phyloP scores from a whole-genome alignment of 2,888 invertebrate genomes.

The Acleris laterana region DNA sequence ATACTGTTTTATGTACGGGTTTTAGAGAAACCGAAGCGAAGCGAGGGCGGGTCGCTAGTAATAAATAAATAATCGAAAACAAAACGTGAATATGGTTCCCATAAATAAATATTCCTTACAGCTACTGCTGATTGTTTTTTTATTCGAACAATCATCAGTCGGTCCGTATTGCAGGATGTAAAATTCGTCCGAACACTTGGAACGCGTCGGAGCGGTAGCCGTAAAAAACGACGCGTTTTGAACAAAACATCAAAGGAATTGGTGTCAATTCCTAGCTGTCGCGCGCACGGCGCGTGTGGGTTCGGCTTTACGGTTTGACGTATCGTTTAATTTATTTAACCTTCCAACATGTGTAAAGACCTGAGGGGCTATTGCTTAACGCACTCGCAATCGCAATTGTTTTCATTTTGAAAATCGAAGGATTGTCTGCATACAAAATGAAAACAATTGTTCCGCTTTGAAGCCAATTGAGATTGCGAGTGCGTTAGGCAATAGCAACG shows the following conservation, averaged over 20 bases:
- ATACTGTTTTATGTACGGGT: too few relatives aligned
- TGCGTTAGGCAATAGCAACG: too few relatives aligned
- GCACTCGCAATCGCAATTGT: too few relatives aligned
- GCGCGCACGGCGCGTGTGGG: constrained; percentile 13
- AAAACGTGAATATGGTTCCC: background rate
- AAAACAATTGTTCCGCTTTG: too few relatives aligned
- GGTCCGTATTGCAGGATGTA: constrained; percentile 7
- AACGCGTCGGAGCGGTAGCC: constrained; percentile 15
- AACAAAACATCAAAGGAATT: constrained; percentile 34
- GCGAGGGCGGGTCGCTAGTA: too few relatives aligned
- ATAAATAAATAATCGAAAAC: background rate
- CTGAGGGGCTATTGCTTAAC: too few relatives aligned
- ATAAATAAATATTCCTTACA: too few relatives aligned
- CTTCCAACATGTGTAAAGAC: background rate
- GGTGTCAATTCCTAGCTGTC: constrained; percentile 24
- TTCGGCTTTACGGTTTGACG: constrained; percentile 12
- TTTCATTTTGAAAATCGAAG: too few relatives aligned
- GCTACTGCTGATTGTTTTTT: background rate
- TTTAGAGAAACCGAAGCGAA: too few relatives aligned
- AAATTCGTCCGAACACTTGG: constrained; percentile 18
- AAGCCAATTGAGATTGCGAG: too few relatives aligned
- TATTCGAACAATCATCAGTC: constrained; percentile 2
- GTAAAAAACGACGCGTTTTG: constrained; percentile 28
- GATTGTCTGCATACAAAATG: too few relatives aligned
- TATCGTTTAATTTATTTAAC: constrained; percentile 8